Base-by-base conservation (phyloP, 2,113 vertebrate species). In the Xiphophorus hellerii region DNA sequence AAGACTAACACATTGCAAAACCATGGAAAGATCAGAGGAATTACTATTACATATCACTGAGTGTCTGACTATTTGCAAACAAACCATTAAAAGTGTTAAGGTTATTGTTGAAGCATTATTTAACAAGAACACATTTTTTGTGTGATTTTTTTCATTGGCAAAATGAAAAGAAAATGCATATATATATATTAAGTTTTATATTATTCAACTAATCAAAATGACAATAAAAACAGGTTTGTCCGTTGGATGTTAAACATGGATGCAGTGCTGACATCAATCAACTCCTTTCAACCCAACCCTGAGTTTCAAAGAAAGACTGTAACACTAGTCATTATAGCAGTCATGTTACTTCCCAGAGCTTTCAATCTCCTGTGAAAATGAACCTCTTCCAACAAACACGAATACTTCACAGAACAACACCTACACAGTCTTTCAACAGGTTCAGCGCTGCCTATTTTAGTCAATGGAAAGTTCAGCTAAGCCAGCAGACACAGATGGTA, bases 1-100 rank as follows among this genome's bases (percentile, higher is more conserved):
- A 78, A 87, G 65, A 79, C 37, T 29, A 71, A 84, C 44, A 58
- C 17, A 35, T 20, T 67, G 37, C n/a, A 75, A 81, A 61, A 61
- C 80, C 62, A 54, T 72, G 22, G 58, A 85, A 65, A 65, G 51
- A 74, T 81, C 70, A 61, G 9, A 66, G 28, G 30, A 75, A 51
- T 39, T 39, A 66, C 79, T 5, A 77, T 77, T 68, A 76, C n/a
- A 25, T 37, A 27, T 31, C 25, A 44, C 1, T 30, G 42, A 69
- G 25, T 54, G 74, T 62, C 70, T 27, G 25, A 27, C 63, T 65
- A 72, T 66, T 58, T 76, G 0, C 33, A 64, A 54, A 71, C 42
- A 80, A 35, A 28, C 5, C 28, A 76, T 73, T 31, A 68, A 27
- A 28, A n/a, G 31, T 62, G 29, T 15, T 62, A 39, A 64, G 3